phyloP scores from a whole-genome alignment of 2,113 vertebrate species.

The Ptilorrhoa leucosticta region DNA sequence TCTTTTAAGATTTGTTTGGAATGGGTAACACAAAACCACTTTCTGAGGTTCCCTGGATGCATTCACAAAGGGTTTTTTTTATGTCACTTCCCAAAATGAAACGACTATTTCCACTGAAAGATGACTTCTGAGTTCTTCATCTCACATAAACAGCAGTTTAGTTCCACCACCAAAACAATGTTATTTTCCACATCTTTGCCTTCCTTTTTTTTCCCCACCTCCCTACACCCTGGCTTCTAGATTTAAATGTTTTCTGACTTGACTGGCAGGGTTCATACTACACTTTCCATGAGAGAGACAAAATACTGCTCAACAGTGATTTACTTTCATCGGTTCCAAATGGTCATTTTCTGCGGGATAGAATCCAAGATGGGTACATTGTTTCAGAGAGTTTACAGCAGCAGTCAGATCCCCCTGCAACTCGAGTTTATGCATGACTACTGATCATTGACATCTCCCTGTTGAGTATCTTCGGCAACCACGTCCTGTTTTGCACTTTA shows the following conservation, averaged over 20 bases:
- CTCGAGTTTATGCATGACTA: slow-evolving; percentile 5
- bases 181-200: not conserved
- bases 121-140: not conserved
- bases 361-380: not conserved
- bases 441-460: slow-evolving; percentile 35
- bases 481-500: slow-evolving; percentile 49
- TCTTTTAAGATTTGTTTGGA: not conserved
- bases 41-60: not conserved
- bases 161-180: not conserved
- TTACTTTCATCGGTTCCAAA: not conserved
- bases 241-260: not conserved
- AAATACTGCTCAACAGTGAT: not conserved
- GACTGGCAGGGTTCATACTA: not conserved
- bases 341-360: not conserved
- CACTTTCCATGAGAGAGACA: not conserved
- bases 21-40: not conserved
- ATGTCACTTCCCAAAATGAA: not conserved
- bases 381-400: not conserved
- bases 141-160: not conserved
- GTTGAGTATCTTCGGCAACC: slow-evolving; percentile 35
- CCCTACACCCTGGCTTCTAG: not conserved
- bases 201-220: not conserved
- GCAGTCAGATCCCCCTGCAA: not conserved
- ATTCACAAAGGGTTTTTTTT: not conserved
- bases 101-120: not conserved